Evolutionary conservation across 2,888 invertebrate species (phyloP).

Genomic region (Pseudanteris insignis): DNA sequence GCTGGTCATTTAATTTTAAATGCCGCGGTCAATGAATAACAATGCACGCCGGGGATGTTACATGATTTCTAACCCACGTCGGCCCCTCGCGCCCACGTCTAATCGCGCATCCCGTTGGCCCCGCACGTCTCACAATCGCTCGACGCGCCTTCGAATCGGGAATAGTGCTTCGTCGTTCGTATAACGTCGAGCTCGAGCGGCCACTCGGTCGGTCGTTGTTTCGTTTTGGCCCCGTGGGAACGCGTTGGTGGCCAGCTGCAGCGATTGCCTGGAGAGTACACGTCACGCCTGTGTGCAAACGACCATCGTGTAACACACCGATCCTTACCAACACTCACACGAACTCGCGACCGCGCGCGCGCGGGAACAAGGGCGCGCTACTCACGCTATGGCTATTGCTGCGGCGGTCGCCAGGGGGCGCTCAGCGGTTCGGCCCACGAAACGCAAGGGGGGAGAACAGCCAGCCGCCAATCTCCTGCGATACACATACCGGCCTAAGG

Average conservation of each 20-base stretch:
- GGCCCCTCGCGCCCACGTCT: constrained; percentile 9
- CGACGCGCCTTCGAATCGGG: constrained; percentile 27
- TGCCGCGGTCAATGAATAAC: too few species aligned
- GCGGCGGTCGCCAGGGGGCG: constrained; percentile 23
- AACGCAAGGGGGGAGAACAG: constrained; percentile 14
- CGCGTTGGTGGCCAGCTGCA: constrained; percentile 66
- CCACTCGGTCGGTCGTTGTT: constrained; percentile 22
- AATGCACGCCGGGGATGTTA: too few species aligned
- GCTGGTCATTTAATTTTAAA: too few species aligned
- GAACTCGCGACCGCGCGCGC: neutral
- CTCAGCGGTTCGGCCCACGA: neutral
- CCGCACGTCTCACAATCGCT: constrained; percentile 30
- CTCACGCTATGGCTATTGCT: constrained; percentile 10
- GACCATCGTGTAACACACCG: constrained; percentile 15
- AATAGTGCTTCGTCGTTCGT: constrained; percentile 16
- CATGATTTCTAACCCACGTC: too few species aligned
- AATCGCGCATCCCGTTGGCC: constrained; percentile 24
- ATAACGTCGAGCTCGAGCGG: constrained; percentile 5
- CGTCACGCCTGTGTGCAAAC: constrained; percentile 45
- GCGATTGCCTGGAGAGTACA: constrained; percentile 62
- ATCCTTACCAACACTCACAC: neutral
- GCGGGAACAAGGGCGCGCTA: constrained; percentile 5
- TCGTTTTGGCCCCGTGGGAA: constrained; percentile 63
- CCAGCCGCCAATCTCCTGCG: constrained; percentile 8
- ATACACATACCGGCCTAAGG: constrained; percentile 27